These are phyloP conservation scores for Falco cherrug DNA, from an alignment of 2,797 vertebrate species.

Conservation along the genomic window DNA sequence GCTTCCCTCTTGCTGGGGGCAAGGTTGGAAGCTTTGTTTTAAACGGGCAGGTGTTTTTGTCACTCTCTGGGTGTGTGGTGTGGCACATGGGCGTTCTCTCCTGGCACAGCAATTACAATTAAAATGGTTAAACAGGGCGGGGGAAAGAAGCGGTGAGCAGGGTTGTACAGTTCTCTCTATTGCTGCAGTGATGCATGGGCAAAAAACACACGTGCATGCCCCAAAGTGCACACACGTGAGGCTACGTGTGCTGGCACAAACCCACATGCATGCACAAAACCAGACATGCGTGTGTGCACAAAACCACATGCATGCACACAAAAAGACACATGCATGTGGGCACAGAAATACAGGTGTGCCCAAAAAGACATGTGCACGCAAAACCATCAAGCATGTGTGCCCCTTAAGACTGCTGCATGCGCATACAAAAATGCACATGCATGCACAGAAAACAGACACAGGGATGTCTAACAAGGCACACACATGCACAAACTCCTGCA, in stretches of 20 bases:
- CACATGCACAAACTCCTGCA: too few relatives aligned
- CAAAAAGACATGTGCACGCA: not conserved
- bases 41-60: fast-evolving
- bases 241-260: not conserved
- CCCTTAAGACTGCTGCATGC: not conserved
- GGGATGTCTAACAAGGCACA: too few relatives aligned
- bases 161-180: not conserved
- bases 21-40: not conserved
- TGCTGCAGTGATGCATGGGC: fast-evolving
- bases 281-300: not conserved
- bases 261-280: not conserved
- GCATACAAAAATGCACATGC: too few relatives aligned
- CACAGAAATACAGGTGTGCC: too few relatives aligned
- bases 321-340: fast-evolving
- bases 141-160: fast-evolving
- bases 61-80: not conserved
- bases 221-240: fast-evolving
- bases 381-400: fast-evolving
- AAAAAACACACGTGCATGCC: too few relatives aligned
- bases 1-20: not conserved
- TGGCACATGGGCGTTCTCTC: fast-evolving
- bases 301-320: not conserved
- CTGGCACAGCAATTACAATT: not conserved
- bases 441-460: too few relatives aligned
- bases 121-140: fast-evolving